phyloP scores from a whole-genome alignment of 2,113 vertebrate species.

The Muscicapa adusta region DNA sequence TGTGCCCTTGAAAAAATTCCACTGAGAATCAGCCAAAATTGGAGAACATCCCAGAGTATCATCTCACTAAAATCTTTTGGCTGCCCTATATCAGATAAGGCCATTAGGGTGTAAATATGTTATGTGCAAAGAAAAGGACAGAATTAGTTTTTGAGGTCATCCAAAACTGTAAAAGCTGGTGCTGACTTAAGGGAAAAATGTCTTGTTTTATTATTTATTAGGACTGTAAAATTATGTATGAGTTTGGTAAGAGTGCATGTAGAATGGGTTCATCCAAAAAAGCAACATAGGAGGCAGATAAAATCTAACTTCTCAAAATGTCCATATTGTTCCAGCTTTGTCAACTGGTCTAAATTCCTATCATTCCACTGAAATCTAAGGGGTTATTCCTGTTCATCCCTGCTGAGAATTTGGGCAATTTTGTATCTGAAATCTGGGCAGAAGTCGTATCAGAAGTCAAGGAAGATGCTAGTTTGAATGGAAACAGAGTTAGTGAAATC shows the following conservation, averaged over 20 bases:
- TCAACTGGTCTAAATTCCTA: neutral
- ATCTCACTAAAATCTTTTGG: constrained; percentile 11
- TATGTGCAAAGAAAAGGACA: neutral
- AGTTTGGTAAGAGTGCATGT: neutral
- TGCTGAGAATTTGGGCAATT: neutral
- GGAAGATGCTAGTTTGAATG: neutral
- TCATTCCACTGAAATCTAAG: neutral
- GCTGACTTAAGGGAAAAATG: neutral
- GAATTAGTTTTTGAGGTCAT: neutral
- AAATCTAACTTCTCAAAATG: neutral
- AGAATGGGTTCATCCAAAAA: neutral
- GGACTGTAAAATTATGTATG: neutral
- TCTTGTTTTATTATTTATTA: neutral
- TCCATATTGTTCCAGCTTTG: neutral
- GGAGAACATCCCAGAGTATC: constrained; percentile 21
- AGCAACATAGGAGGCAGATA: neutral
- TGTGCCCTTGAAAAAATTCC: constrained; percentile 16
- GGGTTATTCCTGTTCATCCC: neutral
- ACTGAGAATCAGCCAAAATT: neutral
- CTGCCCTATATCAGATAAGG: neutral
- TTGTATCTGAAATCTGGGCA: neutral
- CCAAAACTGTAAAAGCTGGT: neutral
- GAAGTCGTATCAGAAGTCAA: neutral
- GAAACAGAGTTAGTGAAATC: neutral
- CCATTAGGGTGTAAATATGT: neutral